Conservation (phyloP, 2,888 invertebrate species). For the Hipparchia sbordonii region DNA sequence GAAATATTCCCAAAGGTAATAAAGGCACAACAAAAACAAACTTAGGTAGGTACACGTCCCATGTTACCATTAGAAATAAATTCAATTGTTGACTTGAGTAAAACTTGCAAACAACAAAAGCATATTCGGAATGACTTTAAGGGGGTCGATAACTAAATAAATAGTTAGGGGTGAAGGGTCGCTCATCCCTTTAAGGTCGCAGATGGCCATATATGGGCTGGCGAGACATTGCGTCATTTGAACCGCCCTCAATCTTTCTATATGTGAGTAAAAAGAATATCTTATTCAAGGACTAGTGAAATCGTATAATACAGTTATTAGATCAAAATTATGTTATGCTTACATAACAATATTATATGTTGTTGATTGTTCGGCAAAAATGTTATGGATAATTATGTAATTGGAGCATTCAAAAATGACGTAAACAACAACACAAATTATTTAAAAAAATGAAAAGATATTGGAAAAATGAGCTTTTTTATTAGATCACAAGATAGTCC, state of each 20-base stretch:
- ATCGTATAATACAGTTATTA: slow-evolving; percentile 22
- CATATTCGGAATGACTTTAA: slow-evolving; percentile 52
- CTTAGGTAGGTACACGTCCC: background rate
- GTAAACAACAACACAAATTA: no score
- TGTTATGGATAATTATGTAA: no score
- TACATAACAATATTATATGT: background rate
- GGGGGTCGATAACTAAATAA: slow-evolving; percentile 72
- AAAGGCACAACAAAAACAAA: no score
- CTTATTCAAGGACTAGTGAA: slow-evolving; percentile 11
- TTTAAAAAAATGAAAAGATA: no score
- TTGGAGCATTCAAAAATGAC: no score
- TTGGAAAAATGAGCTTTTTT: no score
- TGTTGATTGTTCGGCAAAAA: background rate
- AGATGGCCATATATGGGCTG: slow-evolving; percentile 54
- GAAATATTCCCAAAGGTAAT: no score
- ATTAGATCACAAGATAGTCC: no score
- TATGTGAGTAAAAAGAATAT: slow-evolving; percentile 21
- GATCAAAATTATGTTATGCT: background rate
- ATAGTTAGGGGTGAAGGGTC: slow-evolving; percentile 55
- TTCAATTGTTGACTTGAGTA: background rate
- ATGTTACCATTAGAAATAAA: slow-evolving; percentile 2
- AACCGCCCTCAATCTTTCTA: slow-evolving; percentile 31
- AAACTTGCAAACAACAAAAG: slow-evolving; percentile 37
- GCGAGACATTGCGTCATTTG: slow-evolving; percentile 52
- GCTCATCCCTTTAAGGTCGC: slow-evolving; percentile 43